These are phyloP conservation scores for Lemur catta DNA, from an alignment of 2,797 vertebrate species.

Conservation along the genomic window DNA sequence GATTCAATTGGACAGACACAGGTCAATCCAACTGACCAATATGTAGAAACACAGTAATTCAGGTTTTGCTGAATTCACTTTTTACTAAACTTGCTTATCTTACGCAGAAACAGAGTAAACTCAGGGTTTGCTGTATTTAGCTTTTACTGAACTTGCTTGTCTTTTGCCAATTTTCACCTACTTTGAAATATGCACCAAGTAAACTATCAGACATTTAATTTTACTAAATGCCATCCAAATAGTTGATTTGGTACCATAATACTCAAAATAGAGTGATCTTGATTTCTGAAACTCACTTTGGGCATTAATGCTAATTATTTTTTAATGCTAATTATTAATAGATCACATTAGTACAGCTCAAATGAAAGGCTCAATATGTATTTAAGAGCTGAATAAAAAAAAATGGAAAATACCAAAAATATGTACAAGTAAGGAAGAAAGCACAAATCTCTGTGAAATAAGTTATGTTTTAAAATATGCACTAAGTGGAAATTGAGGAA, in stretches of 20 bases:
- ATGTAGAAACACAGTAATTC: background rate
- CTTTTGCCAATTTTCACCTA: background rate
- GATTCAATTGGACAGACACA: background rate
- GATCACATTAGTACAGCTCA: background rate
- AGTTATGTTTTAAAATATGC: constrained; percentile 5
- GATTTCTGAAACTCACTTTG: constrained; percentile 21
- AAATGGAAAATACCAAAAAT: constrained; percentile 35
- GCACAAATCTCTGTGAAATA: constrained; percentile 8
- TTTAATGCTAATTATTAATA: background rate
- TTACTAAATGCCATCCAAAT: background rate
- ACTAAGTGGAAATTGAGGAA: background rate
- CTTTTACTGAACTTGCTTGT: background rate
- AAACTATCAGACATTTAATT: constrained; percentile 39
- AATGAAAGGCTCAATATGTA: background rate
- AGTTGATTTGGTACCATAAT: background rate
- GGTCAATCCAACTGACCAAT: background rate
- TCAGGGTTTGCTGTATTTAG: background rate
- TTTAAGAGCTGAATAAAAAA: constrained; percentile 50
- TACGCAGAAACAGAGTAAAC: background rate
- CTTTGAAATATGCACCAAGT: constrained; percentile 6
- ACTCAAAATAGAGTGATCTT: constrained; percentile 11
- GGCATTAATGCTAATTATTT: constrained; percentile 7
- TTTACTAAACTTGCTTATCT: background rate
- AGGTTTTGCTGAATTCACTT: background rate
- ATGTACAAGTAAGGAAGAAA: constrained; percentile 8